These are phyloP conservation scores for Pantala flavescens DNA, from an alignment of 1,140 invertebrate species.

Conservation along the genomic window DNA sequence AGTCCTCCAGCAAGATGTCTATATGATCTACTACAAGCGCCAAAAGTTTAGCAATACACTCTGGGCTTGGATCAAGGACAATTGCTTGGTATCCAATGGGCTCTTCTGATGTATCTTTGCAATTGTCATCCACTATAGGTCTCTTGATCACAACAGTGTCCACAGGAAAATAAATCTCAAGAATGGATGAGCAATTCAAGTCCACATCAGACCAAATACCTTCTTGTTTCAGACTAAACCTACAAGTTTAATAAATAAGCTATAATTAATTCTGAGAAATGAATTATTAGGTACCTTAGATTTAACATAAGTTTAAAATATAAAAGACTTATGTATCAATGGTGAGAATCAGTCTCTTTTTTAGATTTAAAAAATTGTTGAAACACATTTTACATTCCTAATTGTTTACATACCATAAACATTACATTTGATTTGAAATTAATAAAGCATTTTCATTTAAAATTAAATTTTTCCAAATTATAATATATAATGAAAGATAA, in stretches of 20 bases:
- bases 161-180: slow-evolving; percentile 80
- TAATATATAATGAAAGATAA: no score
- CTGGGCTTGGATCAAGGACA: slow-evolving; percentile 59
- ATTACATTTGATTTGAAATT: no score
- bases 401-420: no score
- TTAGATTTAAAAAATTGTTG: no score
- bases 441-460: no score
- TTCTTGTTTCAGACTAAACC: slow-evolving; percentile 65
- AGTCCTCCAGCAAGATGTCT: slow-evolving; percentile 93
- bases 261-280: no score
- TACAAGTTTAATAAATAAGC: slow-evolving; percentile 33
- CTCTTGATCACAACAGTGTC: slow-evolving; percentile 61
- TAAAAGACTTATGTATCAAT: no score
- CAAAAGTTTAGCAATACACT: slow-evolving; percentile 73
- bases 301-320: no score
- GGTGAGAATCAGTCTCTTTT: no score
- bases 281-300: slow-evolving; percentile 14
- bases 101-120: slow-evolving; percentile 29
- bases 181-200: slow-evolving; percentile 64
- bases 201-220: slow-evolving; percentile 77
- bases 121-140: slow-evolving; percentile 39
- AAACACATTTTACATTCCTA: no score
- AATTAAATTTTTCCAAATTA: no score
- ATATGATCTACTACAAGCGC: slow-evolving; percentile 92
- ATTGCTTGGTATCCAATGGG: slow-evolving; percentile 54